Percentiles rank a stretch among this genome's conserved stretches.
These are phyloP conservation scores for Pandion haliaetus DNA, from an alignment of 2,113 vertebrate species.

Conservation along the genomic window DNA sequence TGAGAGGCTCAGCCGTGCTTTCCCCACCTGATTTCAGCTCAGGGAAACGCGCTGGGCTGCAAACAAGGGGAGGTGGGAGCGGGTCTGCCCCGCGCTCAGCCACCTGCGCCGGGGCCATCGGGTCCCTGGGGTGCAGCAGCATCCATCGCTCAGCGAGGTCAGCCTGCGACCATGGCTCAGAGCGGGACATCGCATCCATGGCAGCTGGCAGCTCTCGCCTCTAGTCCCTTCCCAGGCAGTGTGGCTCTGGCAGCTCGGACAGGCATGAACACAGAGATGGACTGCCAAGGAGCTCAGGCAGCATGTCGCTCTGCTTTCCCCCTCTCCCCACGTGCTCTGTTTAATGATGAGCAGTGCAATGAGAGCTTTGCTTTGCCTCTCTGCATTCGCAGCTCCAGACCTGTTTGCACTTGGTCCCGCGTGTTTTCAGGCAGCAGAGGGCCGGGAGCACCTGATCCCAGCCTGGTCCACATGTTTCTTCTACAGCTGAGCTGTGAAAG, in stretches of 20 bases:
- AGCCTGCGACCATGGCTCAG: not conserved
- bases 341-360: not conserved
- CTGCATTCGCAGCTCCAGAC: not conserved
- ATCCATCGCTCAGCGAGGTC: rapidly evolving
- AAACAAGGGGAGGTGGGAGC: not conserved
- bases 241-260: not conserved
- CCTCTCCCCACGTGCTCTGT: not conserved
- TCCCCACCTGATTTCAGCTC: not conserved
- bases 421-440: not conserved
- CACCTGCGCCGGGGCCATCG: rapidly evolving
- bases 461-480: not conserved
- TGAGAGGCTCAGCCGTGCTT: not conserved
- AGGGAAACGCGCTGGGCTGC: not conserved
- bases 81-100: not conserved
- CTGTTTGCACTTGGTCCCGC: not conserved
- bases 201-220: not conserved
- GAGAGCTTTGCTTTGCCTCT: not conserved
- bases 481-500: not conserved
- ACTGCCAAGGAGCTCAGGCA: not conserved
- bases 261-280: rapidly evolving
- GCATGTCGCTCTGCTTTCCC: no score
- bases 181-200: rapidly evolving
- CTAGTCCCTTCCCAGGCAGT: not conserved
- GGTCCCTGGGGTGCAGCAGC: not conserved
- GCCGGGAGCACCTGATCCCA: not conserved